phyloP scores from a whole-genome alignment of 2,797 vertebrate species.

The Australoheros facetus region DNA sequence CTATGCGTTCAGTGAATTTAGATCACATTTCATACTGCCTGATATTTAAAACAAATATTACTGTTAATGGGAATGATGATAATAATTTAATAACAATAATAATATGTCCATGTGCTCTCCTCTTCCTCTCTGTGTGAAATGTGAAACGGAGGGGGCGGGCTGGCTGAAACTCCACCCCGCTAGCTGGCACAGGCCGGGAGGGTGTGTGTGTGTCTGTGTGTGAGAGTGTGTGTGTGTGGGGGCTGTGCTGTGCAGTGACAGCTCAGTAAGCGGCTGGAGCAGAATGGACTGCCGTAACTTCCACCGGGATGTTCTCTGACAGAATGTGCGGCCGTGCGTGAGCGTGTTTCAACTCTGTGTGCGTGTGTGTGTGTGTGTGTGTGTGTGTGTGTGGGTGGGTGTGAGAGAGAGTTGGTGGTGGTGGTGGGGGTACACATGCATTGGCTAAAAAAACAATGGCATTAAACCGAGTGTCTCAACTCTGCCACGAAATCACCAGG shows the following conservation, averaged over 20 bases:
- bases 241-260: constrained; percentile 60
- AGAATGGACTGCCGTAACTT: constrained; percentile 58
- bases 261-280: constrained; percentile 65
- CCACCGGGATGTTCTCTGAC: constrained; percentile 57
- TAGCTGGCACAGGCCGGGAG: constrained; percentile 30
- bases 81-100: neutral
- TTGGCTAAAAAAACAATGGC: constrained; percentile 54
- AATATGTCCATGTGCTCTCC: neutral
- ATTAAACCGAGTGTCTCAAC: constrained; percentile 73
- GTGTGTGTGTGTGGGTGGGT: too few species aligned
- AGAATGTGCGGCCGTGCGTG: constrained; percentile 33
- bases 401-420: neutral
- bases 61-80: neutral
- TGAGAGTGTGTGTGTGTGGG: neutral
- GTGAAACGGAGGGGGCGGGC: constrained; percentile 55
- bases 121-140: constrained; percentile 42
- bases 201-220: constrained; percentile 23
- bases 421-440: constrained; percentile 37
- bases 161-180: constrained; percentile 51
- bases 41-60: neutral
- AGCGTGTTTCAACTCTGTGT: constrained; percentile 19
- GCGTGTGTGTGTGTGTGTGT: neutral
- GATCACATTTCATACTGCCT: neutral
- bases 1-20: neutral
- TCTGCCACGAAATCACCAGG: constrained; percentile 76